Evolutionary conservation across 2,113 vertebrate genomes (phyloP), one percentile per base, ranked within the genome.

Genomic region (Cyprinodon variegatus): DNA sequence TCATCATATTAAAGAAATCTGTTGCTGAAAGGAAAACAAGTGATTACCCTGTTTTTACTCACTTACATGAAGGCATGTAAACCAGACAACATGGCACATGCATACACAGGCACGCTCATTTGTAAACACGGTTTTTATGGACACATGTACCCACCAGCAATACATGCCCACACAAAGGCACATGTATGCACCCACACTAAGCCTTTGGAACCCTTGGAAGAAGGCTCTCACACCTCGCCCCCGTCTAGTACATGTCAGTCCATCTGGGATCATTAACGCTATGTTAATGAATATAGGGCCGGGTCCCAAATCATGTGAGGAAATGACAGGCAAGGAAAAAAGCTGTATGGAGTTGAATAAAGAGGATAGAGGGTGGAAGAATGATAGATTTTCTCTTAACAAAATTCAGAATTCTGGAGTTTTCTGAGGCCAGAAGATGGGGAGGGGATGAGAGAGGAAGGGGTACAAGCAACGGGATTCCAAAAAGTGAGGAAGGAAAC

Each of bases 201-300:
- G 45, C 62, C 61, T 64, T 57, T 20, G 62, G 37, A 63, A 38
- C 76, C 83, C 74, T 87, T 85, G 79, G 83, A 90, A 89, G 90
- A 86, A 92, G 83, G 70, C 72, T 76, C 65, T 91, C 74, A 84
- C 93, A 92, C 86, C 79, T 92, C 90, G 81, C 91, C 93, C 90
- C 90, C 93, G 85, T 91, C 87, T 85, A 93, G 92, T 90, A 88
- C 91, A 91, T 93, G 87, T 93, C 91, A 89, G 91, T 90, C 93
- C 92, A 93, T 91, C 92, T 93, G 92, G 90, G 91, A 93, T 91
- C 86, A 91, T 92, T 91, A 91, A 88, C 90, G 87, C 91, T 76
- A 86, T 88, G 89, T 83, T 92, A 92, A 93, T 92, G 91, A 91
- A 91, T 90, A 91, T 89, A 90, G 82, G 83, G 78, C 82, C 63